Percentiles rank a stretch among this genome's conserved stretches.
These are phyloP conservation scores for Calosoma granatense DNA, from an alignment of 1,140 invertebrate species.

Conservation along the genomic window DNA sequence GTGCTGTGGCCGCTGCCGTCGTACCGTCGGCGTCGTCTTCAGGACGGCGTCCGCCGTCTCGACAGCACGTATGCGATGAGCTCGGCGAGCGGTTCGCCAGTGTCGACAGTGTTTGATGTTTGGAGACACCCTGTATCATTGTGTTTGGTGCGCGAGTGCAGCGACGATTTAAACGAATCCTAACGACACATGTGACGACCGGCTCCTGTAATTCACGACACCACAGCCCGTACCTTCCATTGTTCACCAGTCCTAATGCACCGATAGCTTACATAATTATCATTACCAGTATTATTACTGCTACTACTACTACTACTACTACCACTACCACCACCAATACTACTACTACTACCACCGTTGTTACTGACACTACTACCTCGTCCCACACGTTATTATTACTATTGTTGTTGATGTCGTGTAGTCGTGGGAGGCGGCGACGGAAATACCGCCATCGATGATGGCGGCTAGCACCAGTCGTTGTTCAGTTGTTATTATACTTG, in stretches of 20 bases:
- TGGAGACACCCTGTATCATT: constrained; percentile 8
- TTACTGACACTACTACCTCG: background rate
- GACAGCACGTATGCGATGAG: constrained; percentile 40
- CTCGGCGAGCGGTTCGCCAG: constrained; percentile 41
- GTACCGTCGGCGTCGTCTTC: constrained; percentile 35
- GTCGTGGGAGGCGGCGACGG: background rate
- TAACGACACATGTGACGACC: no score
- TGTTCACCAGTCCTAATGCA: no score
- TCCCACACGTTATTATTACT: no score
- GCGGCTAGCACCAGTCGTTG: background rate
- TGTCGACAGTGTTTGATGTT: constrained; percentile 44
- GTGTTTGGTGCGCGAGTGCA: background rate
- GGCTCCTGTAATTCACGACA: no score
- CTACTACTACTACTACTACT: background rate
- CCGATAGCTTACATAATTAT: no score
- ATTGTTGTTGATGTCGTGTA: background rate
- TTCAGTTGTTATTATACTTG: background rate
- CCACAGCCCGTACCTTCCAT: no score
- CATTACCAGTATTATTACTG: no score
- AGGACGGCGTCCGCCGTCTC: constrained; percentile 30
- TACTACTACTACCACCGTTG: background rate
- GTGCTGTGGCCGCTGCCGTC: constrained; percentile 14
- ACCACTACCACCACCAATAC: background rate
- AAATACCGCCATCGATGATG: no score
- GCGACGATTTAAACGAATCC: no score